These are phyloP conservation scores for Myotis brandtii DNA, from an alignment of 2,113 vertebrate species.

Conservation along the genomic window DNA sequence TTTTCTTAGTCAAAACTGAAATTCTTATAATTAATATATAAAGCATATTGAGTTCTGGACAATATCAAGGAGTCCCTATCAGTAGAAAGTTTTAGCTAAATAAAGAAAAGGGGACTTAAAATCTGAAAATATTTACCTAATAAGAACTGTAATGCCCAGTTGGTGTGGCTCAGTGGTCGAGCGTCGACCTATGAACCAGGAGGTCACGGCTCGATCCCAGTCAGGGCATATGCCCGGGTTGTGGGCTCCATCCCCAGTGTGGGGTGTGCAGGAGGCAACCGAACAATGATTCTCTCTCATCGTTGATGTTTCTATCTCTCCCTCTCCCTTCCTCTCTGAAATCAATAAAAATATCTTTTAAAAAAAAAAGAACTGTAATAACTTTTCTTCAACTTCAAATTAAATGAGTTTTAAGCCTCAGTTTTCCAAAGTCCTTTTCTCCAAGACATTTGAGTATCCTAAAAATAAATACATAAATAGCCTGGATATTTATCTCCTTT, in stretches of 20 bases:
- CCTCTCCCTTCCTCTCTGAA: too few species aligned
- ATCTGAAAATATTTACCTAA: conserved; percentile 14
- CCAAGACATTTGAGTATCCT: not conserved
- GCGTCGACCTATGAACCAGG: too few species aligned
- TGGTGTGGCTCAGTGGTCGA: too few species aligned
- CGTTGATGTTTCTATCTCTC: too few species aligned
- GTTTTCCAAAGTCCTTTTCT: conserved; percentile 13
- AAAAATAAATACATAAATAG: conserved; percentile 40
- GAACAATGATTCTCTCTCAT: too few species aligned
- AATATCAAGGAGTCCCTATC: not conserved
- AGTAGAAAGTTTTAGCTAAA: not conserved
- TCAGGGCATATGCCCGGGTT: too few species aligned
- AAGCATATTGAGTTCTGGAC: not conserved
- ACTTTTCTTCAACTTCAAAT: not conserved
- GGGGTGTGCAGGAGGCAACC: too few species aligned
- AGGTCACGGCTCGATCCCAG: too few species aligned
- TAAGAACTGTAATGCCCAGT: not conserved
- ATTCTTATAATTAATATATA: not conserved
- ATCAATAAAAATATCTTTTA: too few species aligned
- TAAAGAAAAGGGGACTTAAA: not conserved
- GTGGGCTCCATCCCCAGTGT: too few species aligned
- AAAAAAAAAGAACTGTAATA: not conserved
- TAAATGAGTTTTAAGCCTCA: not conserved
- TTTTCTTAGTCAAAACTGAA: conserved; percentile 37
- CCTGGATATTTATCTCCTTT: not conserved